Conservation (phyloP, 2,888 invertebrate genomes). For the Acronicta leporina region DNA sequence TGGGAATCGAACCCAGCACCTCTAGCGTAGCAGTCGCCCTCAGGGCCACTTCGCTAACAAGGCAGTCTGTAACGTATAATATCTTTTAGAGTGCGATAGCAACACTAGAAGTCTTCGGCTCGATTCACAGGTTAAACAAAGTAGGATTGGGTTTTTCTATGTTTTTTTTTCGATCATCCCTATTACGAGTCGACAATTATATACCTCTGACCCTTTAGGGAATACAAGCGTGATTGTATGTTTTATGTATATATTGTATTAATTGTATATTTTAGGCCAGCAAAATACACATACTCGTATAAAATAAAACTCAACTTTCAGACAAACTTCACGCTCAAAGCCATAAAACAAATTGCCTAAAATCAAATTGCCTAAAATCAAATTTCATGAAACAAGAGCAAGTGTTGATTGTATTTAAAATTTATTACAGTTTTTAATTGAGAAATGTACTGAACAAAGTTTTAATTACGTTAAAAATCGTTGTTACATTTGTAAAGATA, state of each 20-base stretch:
- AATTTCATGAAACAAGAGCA: constrained; percentile 21
- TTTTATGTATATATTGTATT: neutral
- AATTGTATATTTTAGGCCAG: neutral
- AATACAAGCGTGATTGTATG: too few species aligned
- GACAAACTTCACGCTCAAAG: neutral
- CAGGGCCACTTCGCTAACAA: too few species aligned
- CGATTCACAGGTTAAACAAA: too few species aligned
- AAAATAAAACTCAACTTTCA: neutral
- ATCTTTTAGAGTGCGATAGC: too few species aligned
- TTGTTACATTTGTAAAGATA: constrained; percentile 10
- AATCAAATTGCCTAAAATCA: constrained; percentile 11
- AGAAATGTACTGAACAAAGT: constrained; percentile 26
- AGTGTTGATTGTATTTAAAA: constrained; percentile 17
- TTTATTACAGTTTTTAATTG: constrained; percentile 37
- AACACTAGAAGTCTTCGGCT: too few species aligned
- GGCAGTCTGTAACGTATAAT: too few species aligned
- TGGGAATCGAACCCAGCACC: too few species aligned
- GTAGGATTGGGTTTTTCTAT: too few species aligned
- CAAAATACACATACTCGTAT: neutral
- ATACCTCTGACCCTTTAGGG: too few species aligned
- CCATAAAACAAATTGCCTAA: constrained; percentile 12
- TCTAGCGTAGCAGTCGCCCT: too few species aligned
- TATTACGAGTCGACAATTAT: too few species aligned
- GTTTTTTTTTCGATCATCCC: too few species aligned
- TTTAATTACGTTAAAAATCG: constrained; percentile 35